phyloP scores from a whole-genome alignment of 2,113 vertebrate genomes.

The Sardina pilchardus region DNA sequence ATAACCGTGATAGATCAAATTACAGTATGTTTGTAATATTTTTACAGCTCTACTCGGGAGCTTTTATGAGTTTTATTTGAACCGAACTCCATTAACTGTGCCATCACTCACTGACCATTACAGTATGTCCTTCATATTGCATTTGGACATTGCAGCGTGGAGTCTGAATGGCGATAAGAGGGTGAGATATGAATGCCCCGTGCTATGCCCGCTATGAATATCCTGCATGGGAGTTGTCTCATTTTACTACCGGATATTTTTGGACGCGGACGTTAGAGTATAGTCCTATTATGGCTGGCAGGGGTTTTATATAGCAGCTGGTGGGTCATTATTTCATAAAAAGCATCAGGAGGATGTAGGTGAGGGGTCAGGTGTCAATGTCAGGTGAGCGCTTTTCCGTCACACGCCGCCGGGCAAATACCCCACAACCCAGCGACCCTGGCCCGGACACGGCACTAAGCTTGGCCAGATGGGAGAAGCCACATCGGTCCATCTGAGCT shows the following conservation, averaged over 20 bases:
- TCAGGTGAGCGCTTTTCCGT: background rate
- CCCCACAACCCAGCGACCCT: too few species aligned
- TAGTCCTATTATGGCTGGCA: constrained; percentile 32
- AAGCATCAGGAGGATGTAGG: constrained; percentile 3
- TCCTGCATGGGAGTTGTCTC: constrained; percentile 3
- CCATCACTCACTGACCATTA: background rate
- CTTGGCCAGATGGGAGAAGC: too few species aligned
- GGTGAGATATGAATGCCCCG: background rate
- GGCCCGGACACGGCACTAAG: too few species aligned
- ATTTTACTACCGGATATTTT: constrained; percentile 35
- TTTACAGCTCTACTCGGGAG: too few species aligned
- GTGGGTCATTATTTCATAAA: constrained; percentile 31
- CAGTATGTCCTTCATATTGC: background rate
- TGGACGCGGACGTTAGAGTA: constrained; percentile 15
- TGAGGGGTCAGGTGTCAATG: constrained; percentile 22
- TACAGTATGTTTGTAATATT: background rate
- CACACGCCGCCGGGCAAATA: too few species aligned
- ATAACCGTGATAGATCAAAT: too few species aligned
- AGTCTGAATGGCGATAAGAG: background rate
- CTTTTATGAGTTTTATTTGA: background rate
- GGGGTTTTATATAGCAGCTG: constrained; percentile 38
- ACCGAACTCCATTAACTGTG: background rate
- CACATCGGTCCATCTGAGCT: too few species aligned
- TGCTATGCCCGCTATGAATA: constrained; percentile 33
- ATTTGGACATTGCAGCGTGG: background rate